These are phyloP conservation scores for Pseudomyrmex cubaensis DNA, from an alignment of 1,140 invertebrate species.

Conservation along the genomic window DNA sequence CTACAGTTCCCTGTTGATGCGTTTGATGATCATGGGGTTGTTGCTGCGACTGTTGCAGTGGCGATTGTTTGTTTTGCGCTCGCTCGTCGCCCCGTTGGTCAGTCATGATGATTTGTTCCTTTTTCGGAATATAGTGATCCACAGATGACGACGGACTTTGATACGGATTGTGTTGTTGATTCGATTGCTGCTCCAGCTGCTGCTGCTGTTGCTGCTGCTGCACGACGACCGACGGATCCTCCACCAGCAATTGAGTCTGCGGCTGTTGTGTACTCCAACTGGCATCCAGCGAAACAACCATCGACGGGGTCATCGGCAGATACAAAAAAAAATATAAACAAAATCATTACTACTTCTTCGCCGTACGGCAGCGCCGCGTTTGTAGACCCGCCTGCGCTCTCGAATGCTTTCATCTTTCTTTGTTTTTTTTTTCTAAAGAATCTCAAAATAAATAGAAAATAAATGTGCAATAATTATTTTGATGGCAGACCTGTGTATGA, in stretches of 20 bases:
- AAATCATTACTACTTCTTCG: conserved; percentile 84
- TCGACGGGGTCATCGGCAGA: conserved; percentile 82
- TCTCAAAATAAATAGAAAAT: conserved; percentile 85
- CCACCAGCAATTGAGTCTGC: conserved; percentile 55
- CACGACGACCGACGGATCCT: conserved; percentile 8
- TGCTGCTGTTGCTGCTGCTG: conserved; percentile 61
- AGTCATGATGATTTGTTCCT: conserved; percentile 1
- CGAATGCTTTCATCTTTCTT: conserved; percentile 69
- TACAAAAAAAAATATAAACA: conserved; percentile 86
- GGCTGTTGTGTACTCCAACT: conserved; percentile 78
- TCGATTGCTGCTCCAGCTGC: conserved; percentile 53
- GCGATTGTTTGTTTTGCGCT: too few relatives aligned
- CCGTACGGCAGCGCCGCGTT: conserved; percentile 72
- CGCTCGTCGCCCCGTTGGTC: neutral
- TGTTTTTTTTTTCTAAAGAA: conserved; percentile 72
- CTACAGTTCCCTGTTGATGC: conserved; percentile 76
- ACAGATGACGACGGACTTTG: conserved; percentile 37
- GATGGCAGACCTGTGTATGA: conserved; percentile 84
- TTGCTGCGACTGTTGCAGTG: conserved; percentile 2
- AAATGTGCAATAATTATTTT: conserved; percentile 82
- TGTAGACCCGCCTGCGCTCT: conserved; percentile 70
- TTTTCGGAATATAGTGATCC: conserved; percentile 13
- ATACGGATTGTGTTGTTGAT: conserved; percentile 47
- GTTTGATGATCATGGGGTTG: conserved; percentile 77
- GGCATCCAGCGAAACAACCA: conserved; percentile 80